Evolutionary conservation across 2,113 vertebrate genomes (phyloP).

Genomic region (Centropus bengalensis): DNA sequence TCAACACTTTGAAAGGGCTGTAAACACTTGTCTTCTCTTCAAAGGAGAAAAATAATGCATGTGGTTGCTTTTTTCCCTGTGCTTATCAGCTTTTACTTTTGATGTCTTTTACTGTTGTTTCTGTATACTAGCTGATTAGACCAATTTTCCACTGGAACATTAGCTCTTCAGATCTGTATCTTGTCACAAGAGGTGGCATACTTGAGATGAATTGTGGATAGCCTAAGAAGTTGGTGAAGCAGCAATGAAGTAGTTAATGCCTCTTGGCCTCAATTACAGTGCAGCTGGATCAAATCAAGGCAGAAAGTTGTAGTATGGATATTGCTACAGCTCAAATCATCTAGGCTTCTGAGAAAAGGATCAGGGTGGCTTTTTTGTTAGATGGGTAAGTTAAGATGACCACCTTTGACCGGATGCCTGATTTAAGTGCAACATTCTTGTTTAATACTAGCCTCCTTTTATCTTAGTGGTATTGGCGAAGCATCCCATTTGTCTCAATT

Average conservation of each 20-base stretch:
- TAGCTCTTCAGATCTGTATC: neutral
- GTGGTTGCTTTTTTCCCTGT: neutral
- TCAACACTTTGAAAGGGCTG: neutral
- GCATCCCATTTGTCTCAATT: constrained; percentile 61
- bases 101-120: neutral
- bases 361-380: neutral
- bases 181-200: neutral
- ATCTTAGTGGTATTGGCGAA: constrained; percentile 31
- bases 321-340: neutral
- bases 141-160: neutral
- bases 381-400: neutral
- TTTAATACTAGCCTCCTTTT: constrained; percentile 48
- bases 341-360: neutral
- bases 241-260: constrained; percentile 20
- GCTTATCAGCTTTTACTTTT: neutral
- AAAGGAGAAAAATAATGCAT: neutral
- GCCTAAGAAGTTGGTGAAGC: neutral
- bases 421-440: constrained; percentile 28
- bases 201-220: neutral
- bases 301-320: neutral
- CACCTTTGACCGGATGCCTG: neutral
- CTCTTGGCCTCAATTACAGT: neutral
- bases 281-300: neutral
- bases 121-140: neutral
- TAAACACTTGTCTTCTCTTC: neutral